Percentiles rank a stretch among this genome's conserved stretches.
phyloP scores from a whole-genome alignment of 2,888 invertebrate species.

The Apocheima hispidaria region DNA sequence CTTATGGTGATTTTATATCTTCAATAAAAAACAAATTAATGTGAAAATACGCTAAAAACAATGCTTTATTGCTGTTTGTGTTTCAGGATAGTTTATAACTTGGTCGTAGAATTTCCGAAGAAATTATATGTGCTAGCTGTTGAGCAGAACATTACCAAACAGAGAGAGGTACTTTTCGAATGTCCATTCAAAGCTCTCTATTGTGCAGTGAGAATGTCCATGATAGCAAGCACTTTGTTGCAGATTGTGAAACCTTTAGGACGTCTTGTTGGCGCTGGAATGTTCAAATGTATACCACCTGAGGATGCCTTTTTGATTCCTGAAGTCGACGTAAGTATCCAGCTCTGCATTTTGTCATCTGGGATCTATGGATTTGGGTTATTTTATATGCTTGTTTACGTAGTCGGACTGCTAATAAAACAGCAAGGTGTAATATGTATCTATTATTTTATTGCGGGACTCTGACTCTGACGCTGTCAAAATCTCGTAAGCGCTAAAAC shows the following conservation, averaged over 20 bases:
- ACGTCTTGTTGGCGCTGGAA: conserved; percentile 80
- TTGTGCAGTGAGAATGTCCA: neutral
- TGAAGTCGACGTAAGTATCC: conserved; percentile 71
- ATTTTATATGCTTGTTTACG: neutral
- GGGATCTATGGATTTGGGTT: no score
- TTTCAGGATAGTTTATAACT: conserved; percentile 75
- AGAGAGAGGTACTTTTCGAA: conserved; percentile 66
- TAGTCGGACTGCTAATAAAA: neutral
- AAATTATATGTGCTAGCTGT: conserved; percentile 88
- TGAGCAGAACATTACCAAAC: conserved; percentile 85
- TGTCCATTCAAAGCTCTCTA: neutral
- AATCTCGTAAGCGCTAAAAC: no score
- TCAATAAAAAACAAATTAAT: no score
- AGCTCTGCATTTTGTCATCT: no score
- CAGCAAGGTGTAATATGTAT: neutral
- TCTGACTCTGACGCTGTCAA: no score
- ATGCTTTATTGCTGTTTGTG: neutral
- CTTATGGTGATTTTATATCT: no score
- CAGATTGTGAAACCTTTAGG: conserved; percentile 87
- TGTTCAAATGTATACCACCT: conserved; percentile 82
- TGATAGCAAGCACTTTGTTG: conserved; percentile 41
- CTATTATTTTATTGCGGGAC: neutral
- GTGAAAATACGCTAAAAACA: no score
- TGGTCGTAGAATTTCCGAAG: conserved; percentile 83
- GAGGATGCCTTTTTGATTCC: conserved; percentile 87